These are phyloP conservation scores for Tiphia femorata DNA, from an alignment of 2,888 invertebrate species.

Conservation along the genomic window DNA sequence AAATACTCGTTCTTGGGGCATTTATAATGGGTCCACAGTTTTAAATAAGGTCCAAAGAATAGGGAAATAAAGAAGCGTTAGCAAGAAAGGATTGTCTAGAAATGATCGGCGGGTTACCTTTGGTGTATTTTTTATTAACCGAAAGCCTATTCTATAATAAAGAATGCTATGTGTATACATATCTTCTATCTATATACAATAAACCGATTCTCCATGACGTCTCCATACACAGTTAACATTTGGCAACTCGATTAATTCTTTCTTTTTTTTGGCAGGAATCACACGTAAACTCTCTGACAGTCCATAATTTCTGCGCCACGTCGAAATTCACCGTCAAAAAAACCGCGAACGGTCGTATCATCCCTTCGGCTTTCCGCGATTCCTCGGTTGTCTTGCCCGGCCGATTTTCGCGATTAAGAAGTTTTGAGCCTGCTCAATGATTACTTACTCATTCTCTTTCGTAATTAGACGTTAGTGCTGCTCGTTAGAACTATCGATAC, in stretches of 20 bases:
- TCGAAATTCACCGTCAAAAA: neutral
- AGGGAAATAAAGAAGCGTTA: too few species aligned
- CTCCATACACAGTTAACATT: conserved; percentile 34
- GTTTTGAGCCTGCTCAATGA: too few species aligned
- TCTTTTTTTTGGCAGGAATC: conserved; percentile 55
- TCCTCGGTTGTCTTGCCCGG: too few species aligned
- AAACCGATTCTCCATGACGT: conserved; percentile 45
- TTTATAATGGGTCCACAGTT: too few species aligned
- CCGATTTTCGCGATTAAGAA: too few species aligned
- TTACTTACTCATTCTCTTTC: neutral
- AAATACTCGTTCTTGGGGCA: too few species aligned
- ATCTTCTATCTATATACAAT: conserved; percentile 58
- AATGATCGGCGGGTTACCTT: too few species aligned
- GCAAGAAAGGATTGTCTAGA: too few species aligned
- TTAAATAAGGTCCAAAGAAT: too few species aligned
- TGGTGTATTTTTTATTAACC: conserved; percentile 58
- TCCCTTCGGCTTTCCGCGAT: neutral
- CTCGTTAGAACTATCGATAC: conserved; percentile 47
- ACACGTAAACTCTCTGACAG: conserved; percentile 40
- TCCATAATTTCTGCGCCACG: conserved; percentile 18
- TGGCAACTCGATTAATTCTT: conserved; percentile 45
- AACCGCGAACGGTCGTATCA: neutral
- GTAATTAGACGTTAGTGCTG: conserved; percentile 38
- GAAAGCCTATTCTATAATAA: conserved; percentile 59
- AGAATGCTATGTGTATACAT: conserved; percentile 54